phyloP scores from a whole-genome alignment of 2,797 vertebrate genomes.

The Pempheris klunzingeri region DNA sequence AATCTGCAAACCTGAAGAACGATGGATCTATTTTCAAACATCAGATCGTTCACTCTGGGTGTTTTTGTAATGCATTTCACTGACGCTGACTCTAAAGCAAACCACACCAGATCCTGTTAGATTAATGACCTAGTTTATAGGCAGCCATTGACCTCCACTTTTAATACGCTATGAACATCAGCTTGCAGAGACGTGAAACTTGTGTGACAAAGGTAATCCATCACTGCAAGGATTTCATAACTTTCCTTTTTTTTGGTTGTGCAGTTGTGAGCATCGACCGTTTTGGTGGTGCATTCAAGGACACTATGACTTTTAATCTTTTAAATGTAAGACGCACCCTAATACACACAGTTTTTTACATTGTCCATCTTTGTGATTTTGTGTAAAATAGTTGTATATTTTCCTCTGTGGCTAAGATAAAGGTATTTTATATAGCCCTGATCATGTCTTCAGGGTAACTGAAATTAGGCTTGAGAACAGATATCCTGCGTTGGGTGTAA shows the following conservation, averaged over 20 bases:
- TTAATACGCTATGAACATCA: neutral
- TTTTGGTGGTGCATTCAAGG: conserved; percentile 21
- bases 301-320: conserved; percentile 8
- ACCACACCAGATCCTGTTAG: neutral
- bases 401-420: too few species aligned
- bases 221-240: neutral
- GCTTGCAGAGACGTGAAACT: neutral
- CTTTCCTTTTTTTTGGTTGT: neutral
- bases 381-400: too few species aligned
- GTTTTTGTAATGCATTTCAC: neutral
- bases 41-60: neutral
- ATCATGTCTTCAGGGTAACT: too few species aligned
- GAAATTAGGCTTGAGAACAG: too few species aligned
- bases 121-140: neutral
- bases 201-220: neutral
- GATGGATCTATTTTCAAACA: neutral
- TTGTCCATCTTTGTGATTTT: neutral
- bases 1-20: neutral
- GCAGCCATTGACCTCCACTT: conserved; percentile 1
- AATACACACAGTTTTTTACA: neutral
- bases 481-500: too few species aligned
- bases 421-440: too few species aligned
- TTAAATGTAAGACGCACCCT: neutral
- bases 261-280: neutral
- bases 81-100: neutral